Percentiles rank a stretch among this genome's conserved stretches.
phyloP scores from a whole-genome alignment of 2,888 invertebrate species.

The Heliconius erato region DNA sequence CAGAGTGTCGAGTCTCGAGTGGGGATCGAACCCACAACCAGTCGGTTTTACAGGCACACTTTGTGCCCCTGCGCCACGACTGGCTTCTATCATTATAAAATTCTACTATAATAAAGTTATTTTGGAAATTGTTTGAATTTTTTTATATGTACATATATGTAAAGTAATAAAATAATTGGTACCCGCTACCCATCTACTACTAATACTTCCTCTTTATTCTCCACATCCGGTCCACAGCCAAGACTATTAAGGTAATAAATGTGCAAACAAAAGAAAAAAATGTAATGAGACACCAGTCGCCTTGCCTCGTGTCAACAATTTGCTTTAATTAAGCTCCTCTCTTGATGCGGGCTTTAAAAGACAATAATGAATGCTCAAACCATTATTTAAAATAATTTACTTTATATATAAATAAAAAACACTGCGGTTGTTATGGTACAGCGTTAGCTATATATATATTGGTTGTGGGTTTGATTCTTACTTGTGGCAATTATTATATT shows the following conservation, averaged over 20 bases:
- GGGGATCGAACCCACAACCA: too few species aligned
- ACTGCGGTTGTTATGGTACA: background rate
- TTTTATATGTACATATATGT: too few species aligned
- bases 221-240: background rate
- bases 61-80: too few species aligned
- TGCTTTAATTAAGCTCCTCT: constrained; percentile 46
- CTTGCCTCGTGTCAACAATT: constrained; percentile 45
- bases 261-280: constrained; percentile 19
- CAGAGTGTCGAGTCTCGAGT: too few species aligned
- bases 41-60: too few species aligned
- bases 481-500: too few species aligned
- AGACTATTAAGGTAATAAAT: constrained; percentile 14
- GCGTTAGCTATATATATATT: background rate
- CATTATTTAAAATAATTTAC: background rate
- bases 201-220: background rate
- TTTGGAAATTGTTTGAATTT: too few species aligned
- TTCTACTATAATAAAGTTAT: too few species aligned
- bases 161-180: too few species aligned
- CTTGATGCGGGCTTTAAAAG: constrained; percentile 47
- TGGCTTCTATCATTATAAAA: too few species aligned
- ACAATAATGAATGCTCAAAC: constrained; percentile 38
- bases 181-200: too few species aligned
- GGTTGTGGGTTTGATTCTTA: background rate
- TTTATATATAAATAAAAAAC: background rate
- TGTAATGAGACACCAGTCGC: constrained; percentile 24